A percentile compares a stretch with the other conserved stretches of the same genome.
These are phyloP conservation scores for Coelogynopora nodosa DNA, from an alignment of 2,888 invertebrate genomes.

Conservation along the genomic window DNA sequence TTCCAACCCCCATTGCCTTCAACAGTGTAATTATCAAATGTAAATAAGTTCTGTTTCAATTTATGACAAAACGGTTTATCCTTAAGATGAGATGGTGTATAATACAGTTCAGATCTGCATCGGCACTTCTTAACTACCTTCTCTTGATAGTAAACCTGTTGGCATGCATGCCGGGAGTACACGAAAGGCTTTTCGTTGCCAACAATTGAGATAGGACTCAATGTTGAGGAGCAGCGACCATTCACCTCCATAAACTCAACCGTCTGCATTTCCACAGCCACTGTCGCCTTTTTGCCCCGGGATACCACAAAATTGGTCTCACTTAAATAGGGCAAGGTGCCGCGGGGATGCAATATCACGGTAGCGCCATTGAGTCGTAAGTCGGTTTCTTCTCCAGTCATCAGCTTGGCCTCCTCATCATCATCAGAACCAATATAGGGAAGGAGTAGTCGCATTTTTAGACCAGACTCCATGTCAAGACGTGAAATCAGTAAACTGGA, in stretches of 20 bases:
- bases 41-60: neutral
- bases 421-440: neutral
- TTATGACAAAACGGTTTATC: neutral
- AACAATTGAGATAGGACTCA: neutral
- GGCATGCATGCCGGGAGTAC: neutral
- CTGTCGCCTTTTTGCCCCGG: neutral
- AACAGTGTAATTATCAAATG: neutral
- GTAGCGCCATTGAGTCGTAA: neutral
- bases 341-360: neutral
- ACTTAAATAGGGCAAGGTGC: neutral
- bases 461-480: neutral
- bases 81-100: neutral
- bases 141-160: neutral
- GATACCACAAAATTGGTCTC: neutral
- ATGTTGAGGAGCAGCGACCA: neutral
- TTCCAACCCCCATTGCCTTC: neutral
- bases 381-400: neutral
- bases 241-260: neutral
- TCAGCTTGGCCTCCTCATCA: neutral
- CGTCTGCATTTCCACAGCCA: neutral
- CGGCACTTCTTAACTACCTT: neutral
- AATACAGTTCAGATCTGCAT: neutral
- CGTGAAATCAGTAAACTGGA: neutral
- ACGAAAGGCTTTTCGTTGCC: neutral
- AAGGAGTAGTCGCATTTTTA: neutral